Conservation (phyloP, 2,113 vertebrate genomes). For the Alexandromys fortis region DNA sequence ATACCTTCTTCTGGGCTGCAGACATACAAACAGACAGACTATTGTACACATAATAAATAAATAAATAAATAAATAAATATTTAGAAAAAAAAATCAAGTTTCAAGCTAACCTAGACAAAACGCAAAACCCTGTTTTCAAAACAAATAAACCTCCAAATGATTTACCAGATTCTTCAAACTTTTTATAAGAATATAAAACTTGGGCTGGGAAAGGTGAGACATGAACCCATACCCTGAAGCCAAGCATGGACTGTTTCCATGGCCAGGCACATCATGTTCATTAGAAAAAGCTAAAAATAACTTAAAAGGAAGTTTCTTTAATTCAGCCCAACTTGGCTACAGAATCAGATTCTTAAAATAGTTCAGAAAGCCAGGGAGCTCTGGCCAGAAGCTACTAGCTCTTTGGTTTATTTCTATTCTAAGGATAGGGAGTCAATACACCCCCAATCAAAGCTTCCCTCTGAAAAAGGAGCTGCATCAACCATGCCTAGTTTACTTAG, state of each 20-base stretch:
- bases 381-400: constrained; percentile 23
- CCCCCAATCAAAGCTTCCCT: not conserved
- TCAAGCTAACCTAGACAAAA: not conserved
- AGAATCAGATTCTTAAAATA: constrained; percentile 67
- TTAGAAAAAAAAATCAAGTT: not conserved
- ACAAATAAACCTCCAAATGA: not conserved
- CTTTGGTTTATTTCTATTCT: not conserved
- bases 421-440: not conserved
- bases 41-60: too few species aligned
- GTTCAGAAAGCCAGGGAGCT: not conserved
- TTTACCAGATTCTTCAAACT: constrained; percentile 28
- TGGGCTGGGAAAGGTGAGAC: not conserved
- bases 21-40: too few species aligned
- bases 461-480: not conserved
- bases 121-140: not conserved
- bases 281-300: constrained; percentile 74
- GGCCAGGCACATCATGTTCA: constrained; percentile 21
- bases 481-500: not conserved
- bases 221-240: not conserved
- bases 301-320: constrained; percentile 51
- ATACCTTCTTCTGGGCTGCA: too few species aligned
- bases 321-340: constrained; percentile 51
- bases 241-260: constrained; percentile 2
- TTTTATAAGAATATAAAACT: constrained; percentile 22
- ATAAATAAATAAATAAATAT: too few species aligned